phyloP scores from a whole-genome alignment of 2,888 invertebrate genomes.

The Uropetala carovei region DNA sequence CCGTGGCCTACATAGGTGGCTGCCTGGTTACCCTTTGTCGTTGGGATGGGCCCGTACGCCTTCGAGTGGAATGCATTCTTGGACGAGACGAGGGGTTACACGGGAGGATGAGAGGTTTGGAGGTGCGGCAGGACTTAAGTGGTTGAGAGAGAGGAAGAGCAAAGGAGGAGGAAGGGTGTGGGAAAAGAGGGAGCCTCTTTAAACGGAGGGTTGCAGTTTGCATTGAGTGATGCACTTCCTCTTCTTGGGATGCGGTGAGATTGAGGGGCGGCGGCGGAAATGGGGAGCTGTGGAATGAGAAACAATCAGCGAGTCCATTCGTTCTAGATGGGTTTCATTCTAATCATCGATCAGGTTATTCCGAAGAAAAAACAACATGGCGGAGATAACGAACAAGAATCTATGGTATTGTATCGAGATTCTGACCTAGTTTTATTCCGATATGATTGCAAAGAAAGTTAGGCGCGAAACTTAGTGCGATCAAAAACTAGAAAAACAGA shows the following conservation, averaged over 20 bases:
- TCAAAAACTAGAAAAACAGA: too few species aligned
- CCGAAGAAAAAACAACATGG: not conserved
- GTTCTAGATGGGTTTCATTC: not conserved
- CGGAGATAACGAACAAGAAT: not conserved
- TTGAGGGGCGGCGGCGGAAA: not conserved
- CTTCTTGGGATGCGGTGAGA: not conserved
- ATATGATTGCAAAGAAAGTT: not conserved
- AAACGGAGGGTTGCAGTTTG: not conserved
- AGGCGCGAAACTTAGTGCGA: too few species aligned
- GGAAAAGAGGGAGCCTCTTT: not conserved
- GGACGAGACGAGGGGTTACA: too few species aligned
- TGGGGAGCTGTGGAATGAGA: not conserved
- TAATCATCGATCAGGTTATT: not conserved
- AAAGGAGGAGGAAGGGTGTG: not conserved
- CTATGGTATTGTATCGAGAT: not conserved
- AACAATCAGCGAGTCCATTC: not conserved
- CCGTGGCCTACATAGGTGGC: too few species aligned
- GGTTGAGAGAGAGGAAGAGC: not conserved
- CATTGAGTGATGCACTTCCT: constrained; percentile 25
- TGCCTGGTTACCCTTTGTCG: too few species aligned
- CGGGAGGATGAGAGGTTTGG: too few species aligned
- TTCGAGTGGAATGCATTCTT: too few species aligned
- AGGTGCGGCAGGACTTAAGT: not conserved
- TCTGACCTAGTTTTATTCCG: not conserved
- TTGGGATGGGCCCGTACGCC: too few species aligned